Conservation (phyloP, 2,797 vertebrate species). For the Peromyscus melanophrys region DNA sequence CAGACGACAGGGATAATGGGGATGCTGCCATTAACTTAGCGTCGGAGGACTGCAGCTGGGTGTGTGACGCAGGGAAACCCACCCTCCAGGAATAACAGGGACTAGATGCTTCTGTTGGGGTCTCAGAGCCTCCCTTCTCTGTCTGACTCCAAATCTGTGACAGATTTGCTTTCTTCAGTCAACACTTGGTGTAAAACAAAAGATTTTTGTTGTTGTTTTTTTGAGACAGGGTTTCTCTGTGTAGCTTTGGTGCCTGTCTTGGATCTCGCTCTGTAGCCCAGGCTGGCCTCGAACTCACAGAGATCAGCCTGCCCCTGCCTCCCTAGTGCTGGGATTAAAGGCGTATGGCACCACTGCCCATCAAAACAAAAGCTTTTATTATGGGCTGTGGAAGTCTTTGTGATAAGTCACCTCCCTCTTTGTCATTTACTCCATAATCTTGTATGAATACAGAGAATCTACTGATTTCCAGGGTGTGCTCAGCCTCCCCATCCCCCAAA, state of each 20-base stretch:
- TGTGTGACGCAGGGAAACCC: neutral
- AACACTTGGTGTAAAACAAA: neutral
- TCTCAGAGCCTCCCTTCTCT: neutral
- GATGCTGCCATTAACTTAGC: neutral
- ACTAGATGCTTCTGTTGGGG: neutral
- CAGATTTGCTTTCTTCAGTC: neutral
- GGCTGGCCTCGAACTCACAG: too few species aligned
- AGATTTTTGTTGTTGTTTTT: neutral
- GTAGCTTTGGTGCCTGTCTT: too few species aligned
- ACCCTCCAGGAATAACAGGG: neutral
- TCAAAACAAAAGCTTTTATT: neutral
- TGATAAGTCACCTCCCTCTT: neutral
- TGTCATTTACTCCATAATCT: neutral
- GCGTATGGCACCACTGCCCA: too few species aligned
- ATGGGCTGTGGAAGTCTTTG: neutral
- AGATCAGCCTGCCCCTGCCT: too few species aligned
- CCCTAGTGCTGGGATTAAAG: too few species aligned
- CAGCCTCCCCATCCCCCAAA: neutral
- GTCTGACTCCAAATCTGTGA: neutral
- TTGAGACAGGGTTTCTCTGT: too few species aligned
- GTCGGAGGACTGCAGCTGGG: neutral
- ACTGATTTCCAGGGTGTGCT: accelerated
- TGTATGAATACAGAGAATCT: neutral
- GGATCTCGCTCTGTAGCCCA: too few species aligned
- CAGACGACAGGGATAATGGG: neutral